Evolutionary conservation across 2,888 invertebrate genomes (phyloP).

Genomic region (Oligia latruncula): DNA sequence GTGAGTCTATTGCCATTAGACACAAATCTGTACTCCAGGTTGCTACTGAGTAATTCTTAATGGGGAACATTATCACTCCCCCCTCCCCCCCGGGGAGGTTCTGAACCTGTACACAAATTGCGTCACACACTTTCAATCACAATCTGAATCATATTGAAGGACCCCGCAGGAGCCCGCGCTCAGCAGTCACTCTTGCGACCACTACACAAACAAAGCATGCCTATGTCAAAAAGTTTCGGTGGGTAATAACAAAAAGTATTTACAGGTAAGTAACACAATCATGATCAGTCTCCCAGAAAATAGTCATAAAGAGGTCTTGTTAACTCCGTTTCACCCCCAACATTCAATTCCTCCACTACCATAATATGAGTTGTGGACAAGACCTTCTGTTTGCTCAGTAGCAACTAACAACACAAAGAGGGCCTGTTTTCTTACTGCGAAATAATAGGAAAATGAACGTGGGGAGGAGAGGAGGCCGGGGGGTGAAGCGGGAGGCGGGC

Average conservation of each 20-base stretch:
- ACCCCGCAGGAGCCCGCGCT: neutral
- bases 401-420: slow-evolving; percentile 62
- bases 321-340: neutral
- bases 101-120: neutral
- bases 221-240: neutral
- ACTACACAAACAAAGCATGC: neutral
- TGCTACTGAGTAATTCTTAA: neutral
- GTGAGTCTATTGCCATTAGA: neutral
- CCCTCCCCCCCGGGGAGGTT: neutral
- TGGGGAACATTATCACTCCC: neutral
- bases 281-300: neutral
- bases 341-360: slow-evolving; percentile 21
- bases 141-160: too few relatives aligned
- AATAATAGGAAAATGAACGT: slow-evolving; percentile 68
- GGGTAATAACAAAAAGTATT: neutral
- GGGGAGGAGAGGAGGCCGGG: slow-evolving; percentile 14
- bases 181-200: neutral
- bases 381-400: slow-evolving; percentile 49
- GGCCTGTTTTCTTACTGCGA: slow-evolving; percentile 64
- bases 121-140: neutral
- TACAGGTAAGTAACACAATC: neutral
- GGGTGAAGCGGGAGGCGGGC: neutral
- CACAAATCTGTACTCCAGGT: neutral
- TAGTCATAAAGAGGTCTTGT: neutral
- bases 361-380: slow-evolving; percentile 55